Percentiles rank a stretch among this genome's conserved stretches.
phyloP scores from a whole-genome alignment of 2,888 invertebrate genomes.

The Dynastes tityus region DNA sequence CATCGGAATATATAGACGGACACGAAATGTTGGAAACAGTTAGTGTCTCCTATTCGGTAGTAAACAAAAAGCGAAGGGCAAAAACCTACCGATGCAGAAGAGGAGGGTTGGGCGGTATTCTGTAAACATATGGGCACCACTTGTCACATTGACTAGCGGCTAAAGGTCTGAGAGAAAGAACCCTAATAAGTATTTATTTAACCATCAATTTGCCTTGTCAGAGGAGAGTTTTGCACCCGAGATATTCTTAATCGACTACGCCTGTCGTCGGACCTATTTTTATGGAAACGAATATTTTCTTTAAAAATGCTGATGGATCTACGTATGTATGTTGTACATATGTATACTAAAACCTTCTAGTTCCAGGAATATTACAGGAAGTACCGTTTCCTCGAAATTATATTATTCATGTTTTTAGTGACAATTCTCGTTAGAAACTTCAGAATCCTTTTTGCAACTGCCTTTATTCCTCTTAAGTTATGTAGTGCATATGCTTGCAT shows the following conservation, averaged over 20 bases:
- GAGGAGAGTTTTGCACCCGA: conserved; percentile 51
- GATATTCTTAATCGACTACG: conserved; percentile 49
- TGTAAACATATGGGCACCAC: conserved; percentile 69
- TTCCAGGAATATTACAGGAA: no score
- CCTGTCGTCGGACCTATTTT: conserved; percentile 39
- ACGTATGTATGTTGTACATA: not conserved
- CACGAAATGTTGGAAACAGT: conserved; percentile 38
- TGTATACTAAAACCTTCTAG: no score
- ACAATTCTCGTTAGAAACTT: no score
- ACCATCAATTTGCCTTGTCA: conserved; percentile 64
- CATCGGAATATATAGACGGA: conserved; percentile 5
- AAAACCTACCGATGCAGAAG: conserved; percentile 52
- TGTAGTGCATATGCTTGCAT: no score
- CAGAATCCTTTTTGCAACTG: no score
- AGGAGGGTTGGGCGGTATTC: conserved; percentile 57
- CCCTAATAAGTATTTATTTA: conserved; percentile 66
- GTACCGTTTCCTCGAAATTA: no score
- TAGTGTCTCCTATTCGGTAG: conserved; percentile 51
- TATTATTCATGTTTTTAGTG: no score
- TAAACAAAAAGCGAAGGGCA: conserved; percentile 57
- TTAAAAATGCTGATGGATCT: conserved; percentile 6
- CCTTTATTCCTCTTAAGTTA: no score
- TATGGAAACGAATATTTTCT: conserved; percentile 41
- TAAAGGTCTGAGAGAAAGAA: conserved; percentile 52
- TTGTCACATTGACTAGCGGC: conserved; percentile 62